Conservation (phyloP, 2,888 invertebrate species). For the Calliopum simillimum region DNA sequence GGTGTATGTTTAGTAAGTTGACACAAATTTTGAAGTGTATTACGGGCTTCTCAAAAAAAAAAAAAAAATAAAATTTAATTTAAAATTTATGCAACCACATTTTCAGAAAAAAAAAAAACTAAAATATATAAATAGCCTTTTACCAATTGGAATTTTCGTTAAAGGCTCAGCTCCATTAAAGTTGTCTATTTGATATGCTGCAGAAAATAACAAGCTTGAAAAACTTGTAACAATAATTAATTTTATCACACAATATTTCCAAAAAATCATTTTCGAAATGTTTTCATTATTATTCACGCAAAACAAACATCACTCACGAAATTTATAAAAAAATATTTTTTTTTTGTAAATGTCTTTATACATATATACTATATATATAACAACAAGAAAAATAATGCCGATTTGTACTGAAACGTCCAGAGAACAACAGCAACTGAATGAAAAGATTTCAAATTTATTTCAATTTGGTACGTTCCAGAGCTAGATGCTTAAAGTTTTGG, state of each 20-base stretch:
- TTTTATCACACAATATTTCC: neutral
- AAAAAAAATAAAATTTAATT: no score
- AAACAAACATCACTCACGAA: neutral
- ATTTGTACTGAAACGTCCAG: neutral
- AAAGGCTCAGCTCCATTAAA: neutral
- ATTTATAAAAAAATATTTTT: neutral
- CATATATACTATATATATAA: no score
- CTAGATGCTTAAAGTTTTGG: constrained; percentile 14
- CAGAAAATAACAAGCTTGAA: neutral
- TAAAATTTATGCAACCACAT: no score
- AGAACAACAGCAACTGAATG: constrained; percentile 12
- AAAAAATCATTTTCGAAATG: constrained; percentile 8
- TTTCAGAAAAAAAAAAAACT: neutral
- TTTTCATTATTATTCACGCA: neutral
- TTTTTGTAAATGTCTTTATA: no score
- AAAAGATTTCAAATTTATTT: constrained; percentile 12
- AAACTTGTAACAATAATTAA: neutral
- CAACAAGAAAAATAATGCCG: neutral
- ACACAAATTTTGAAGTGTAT: no score
- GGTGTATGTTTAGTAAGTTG: no score
- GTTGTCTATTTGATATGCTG: neutral
- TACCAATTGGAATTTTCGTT: constrained; percentile 23
- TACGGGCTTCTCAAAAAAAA: no score
- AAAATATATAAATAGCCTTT: no score
- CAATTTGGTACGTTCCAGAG: neutral